These are phyloP conservation scores for Poecilia velifera DNA, from an alignment of 2,797 vertebrate species.

Conservation along the genomic window DNA sequence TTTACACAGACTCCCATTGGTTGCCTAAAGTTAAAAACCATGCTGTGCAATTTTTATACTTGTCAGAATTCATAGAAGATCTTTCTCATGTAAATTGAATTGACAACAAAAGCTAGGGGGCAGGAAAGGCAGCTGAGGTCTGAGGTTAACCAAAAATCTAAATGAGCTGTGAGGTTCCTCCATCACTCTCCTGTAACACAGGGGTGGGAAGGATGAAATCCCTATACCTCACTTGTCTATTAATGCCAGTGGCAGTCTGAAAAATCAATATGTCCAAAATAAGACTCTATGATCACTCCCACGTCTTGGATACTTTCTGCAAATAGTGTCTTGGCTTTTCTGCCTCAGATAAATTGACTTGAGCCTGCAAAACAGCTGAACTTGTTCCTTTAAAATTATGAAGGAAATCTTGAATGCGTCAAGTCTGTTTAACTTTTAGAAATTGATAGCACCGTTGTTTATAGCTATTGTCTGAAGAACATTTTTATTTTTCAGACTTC, in stretches of 20 bases:
- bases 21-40: conserved; percentile 70
- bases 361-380: conserved; percentile 33
- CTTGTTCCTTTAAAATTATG: conserved; percentile 16
- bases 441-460: background rate
- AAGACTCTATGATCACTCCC: conserved; percentile 62
- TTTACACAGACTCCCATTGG: conserved; percentile 41
- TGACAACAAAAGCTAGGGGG: conserved; percentile 68
- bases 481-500: background rate
- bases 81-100: conserved; percentile 75
- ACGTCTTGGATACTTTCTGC: conserved; percentile 54
- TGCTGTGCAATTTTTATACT: conserved; percentile 69
- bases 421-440: background rate
- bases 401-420: background rate
- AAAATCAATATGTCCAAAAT: conserved; percentile 70
- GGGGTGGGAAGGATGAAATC: conserved; percentile 37
- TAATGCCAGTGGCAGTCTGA: conserved; percentile 51
- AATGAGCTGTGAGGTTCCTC: conserved; percentile 46
- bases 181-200: conserved; percentile 20
- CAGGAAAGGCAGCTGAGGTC: conserved; percentile 51
- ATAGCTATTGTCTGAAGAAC: background rate
- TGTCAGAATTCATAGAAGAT: conserved; percentile 72
- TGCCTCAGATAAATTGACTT: conserved; percentile 29
- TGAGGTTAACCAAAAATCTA: conserved; percentile 55
- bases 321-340: conserved; percentile 45
- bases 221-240: conserved; percentile 52